Base-by-base conservation (phyloP, 2,797 vertebrate genomes). In the Xyrichtys novacula region DNA sequence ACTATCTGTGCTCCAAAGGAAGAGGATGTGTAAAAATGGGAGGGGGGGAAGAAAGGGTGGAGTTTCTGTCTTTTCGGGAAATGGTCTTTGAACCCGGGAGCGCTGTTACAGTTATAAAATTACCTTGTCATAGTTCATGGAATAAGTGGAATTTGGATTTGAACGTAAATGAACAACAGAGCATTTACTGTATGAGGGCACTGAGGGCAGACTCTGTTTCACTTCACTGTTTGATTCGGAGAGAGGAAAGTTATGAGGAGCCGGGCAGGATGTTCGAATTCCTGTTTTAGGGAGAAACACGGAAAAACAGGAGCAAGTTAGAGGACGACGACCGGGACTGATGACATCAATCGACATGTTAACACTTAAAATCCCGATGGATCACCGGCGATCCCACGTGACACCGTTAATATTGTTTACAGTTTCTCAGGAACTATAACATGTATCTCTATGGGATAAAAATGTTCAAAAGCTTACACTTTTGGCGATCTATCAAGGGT, bases 1-100 rank as follows among this genome's bases (percentile, higher is more conserved):
- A 49, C 76, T 84, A 81, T 90, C 84, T 85, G 82, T 40, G 75
- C 81, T 78, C 49, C 62, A 74, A 65, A 83, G 80, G 78, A 88
- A 83, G 64, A 65, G 85, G 88, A 88, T 84, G 79, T 87, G 82
- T 82, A 77, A 85, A 88, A 84, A 72, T 26, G 1, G 28, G 14
- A 32, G 38, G 1, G 28, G 14, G 36, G 38, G 65, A 53, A 69
- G 55, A 65, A 53, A 64, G 74, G 59, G 74, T 63, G 66, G 71
- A 70, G 74, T 52, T 78, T 31, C 17, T 53, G 57, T 42, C 48
- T 71, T 62, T 81, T 85, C 60, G 39, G 50, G 46, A 84, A 77
- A 75, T 6, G 17, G 43, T 74, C 67, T 83, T 84, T 84, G 76
- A 85, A 76, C 74, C 62, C 80, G 50, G 54, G 64, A 70, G 65